Conservation (phyloP, 2,797 vertebrate genomes). For the Hemibagrus guttatus region DNA sequence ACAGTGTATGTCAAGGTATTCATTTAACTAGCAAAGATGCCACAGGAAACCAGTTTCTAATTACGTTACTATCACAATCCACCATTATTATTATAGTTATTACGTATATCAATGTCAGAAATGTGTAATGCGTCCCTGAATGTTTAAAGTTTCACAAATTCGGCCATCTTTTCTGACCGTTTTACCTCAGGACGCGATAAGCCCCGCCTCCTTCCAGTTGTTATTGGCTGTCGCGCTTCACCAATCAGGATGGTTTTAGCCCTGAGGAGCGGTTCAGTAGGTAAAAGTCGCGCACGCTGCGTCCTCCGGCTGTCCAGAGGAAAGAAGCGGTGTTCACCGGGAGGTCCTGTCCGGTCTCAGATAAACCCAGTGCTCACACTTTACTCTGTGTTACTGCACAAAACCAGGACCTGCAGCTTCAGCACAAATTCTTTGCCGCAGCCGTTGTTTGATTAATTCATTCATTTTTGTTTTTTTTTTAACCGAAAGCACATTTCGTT, state of each 20-base stretch:
- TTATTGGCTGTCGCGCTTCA: conserved; percentile 19
- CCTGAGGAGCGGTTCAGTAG: background rate
- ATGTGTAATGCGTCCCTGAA: background rate
- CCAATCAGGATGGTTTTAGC: conserved; percentile 2
- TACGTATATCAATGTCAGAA: background rate
- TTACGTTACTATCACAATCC: background rate
- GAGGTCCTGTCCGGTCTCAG: background rate
- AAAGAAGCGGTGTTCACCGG: background rate
- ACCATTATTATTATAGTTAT: background rate
- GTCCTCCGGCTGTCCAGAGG: background rate
- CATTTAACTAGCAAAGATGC: background rate
- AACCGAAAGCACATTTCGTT: conserved; percentile 25
- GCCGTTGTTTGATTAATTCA: background rate
- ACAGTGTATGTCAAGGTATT: too few species aligned
- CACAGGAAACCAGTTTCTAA: background rate
- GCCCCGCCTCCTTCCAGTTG: background rate
- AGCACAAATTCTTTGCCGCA: conserved; percentile 9
- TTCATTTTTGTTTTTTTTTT: background rate
- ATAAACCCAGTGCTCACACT: background rate
- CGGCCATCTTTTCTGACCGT: background rate
- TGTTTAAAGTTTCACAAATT: background rate
- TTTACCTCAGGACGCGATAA: background rate
- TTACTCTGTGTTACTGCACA: conserved; percentile 10
- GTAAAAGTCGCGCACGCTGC: conserved; percentile 17
- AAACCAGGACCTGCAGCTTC: conserved; percentile 20